phyloP scores from a whole-genome alignment of 1,140 invertebrate genomes.

The Trachymyrmex cornetzi region DNA sequence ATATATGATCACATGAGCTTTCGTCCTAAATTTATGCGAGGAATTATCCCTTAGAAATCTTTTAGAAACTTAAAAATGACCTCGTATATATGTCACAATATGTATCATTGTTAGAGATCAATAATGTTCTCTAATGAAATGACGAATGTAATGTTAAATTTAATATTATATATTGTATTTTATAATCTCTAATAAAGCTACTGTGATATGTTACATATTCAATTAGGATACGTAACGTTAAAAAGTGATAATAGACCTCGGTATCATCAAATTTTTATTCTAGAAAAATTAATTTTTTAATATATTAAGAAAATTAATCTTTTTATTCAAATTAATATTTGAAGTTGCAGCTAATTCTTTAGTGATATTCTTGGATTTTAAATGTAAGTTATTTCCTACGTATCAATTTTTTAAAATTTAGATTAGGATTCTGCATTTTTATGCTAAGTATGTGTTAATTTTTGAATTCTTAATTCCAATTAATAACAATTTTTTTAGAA shows the following conservation, averaged over 20 bases:
- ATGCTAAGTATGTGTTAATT: not conserved
- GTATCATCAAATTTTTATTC: conserved; percentile 7
- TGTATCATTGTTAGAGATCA: not conserved
- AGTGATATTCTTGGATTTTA: not conserved
- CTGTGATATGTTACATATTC: not conserved
- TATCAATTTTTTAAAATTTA: not conserved
- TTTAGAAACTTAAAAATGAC: no score
- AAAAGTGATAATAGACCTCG: not conserved
- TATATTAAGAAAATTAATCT: not conserved
- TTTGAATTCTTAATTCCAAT: not conserved
- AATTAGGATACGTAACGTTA: not conserved
- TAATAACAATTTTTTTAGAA: not conserved
- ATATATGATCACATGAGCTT: no score
- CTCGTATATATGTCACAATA: not conserved
- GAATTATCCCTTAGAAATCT: no score
- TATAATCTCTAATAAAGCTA: not conserved
- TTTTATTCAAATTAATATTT: not conserved
- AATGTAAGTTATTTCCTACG: not conserved
- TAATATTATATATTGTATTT: no score
- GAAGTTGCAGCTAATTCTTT: not conserved
- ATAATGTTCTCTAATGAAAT: not conserved
- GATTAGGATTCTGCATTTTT: not conserved
- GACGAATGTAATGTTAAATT: not conserved
- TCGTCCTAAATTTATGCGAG: no score
- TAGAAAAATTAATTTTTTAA: not conserved